phyloP scores from a whole-genome alignment of 2,797 vertebrate species.

The Anguilla megastoma region DNA sequence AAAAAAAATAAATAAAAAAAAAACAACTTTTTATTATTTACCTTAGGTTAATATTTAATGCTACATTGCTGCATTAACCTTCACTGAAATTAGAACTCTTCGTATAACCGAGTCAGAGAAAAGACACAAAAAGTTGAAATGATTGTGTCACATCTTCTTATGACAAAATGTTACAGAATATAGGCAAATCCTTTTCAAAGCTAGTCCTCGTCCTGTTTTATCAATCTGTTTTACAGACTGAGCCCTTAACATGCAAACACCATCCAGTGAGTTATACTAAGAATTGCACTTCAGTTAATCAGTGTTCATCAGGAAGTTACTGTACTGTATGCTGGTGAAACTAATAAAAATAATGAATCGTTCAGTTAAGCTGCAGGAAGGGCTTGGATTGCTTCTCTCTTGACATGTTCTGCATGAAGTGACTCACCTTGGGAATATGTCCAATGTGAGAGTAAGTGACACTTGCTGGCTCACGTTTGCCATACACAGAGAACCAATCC shows the following conservation, averaged over 20 bases:
- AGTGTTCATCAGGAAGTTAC: background rate
- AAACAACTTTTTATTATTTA: background rate
- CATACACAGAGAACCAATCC: background rate
- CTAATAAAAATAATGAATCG: background rate
- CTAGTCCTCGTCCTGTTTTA: background rate
- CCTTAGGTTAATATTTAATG: background rate
- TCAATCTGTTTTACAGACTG: background rate
- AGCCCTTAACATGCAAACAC: background rate
- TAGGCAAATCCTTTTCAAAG: background rate
- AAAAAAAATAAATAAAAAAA: background rate
- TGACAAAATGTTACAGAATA: background rate
- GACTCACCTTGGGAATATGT: background rate
- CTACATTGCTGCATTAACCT: background rate
- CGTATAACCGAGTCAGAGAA: background rate
- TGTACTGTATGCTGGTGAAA: background rate
- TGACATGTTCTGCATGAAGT: background rate
- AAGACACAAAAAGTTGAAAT: background rate
- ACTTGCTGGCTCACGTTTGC: background rate
- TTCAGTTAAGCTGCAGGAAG: background rate
- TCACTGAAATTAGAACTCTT: background rate
- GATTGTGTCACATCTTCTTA: background rate
- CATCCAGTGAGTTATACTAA: background rate
- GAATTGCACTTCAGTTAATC: background rate
- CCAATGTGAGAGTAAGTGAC: background rate
- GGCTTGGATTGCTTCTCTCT: background rate